Percentiles rank a stretch among this genome's conserved stretches.
Evolutionary conservation across 2,113 vertebrate genomes (phyloP).

Genomic region (Paracanthobrama guichenoti): DNA sequence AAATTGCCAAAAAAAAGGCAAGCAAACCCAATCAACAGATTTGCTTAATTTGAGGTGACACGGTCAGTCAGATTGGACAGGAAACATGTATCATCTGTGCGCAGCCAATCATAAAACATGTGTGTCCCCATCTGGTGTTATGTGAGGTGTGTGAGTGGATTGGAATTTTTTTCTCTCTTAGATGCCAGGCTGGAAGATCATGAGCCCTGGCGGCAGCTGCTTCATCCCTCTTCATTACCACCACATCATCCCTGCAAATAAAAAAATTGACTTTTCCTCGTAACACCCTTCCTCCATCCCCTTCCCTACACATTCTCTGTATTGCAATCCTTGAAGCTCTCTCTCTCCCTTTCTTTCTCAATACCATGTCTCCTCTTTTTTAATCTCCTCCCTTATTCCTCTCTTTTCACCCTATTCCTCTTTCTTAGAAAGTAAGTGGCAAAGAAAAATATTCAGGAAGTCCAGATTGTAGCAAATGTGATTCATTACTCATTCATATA

Average conservation of each 20-base stretch:
- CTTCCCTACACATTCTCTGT: constrained; percentile 2
- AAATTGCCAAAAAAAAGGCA: constrained; percentile 15
- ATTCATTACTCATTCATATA: constrained; percentile 36
- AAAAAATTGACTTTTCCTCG: constrained; percentile 50
- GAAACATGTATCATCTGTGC: constrained; percentile 44
- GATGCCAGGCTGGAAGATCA: constrained; percentile 47
- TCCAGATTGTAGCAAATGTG: constrained; percentile 44
- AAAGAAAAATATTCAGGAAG: constrained; percentile 47
- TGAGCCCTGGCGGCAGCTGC: constrained; percentile 46
- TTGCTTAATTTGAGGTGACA: constrained; percentile 11
- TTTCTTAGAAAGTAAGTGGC: constrained; percentile 37
- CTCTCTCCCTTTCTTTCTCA: constrained; percentile 10
- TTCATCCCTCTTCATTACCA: constrained; percentile 59
- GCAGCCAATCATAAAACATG: constrained; percentile 56
- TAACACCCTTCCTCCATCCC: constrained; percentile 7
- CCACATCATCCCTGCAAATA: constrained; percentile 55
- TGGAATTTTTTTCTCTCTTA: constrained; percentile 33
- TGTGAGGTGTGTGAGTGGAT: constrained; percentile 37
- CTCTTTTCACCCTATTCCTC: constrained; percentile 53
- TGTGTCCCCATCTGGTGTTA: constrained; percentile 61
- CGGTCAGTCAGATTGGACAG: constrained; percentile 9
- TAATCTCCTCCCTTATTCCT: constrained; percentile 36
- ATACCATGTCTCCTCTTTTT: constrained; percentile 6
- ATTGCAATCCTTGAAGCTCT: neutral
- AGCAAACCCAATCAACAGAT: constrained; percentile 36